Base-by-base conservation (phyloP, 2,888 invertebrate genomes). In the Nowickia ferox region DNA sequence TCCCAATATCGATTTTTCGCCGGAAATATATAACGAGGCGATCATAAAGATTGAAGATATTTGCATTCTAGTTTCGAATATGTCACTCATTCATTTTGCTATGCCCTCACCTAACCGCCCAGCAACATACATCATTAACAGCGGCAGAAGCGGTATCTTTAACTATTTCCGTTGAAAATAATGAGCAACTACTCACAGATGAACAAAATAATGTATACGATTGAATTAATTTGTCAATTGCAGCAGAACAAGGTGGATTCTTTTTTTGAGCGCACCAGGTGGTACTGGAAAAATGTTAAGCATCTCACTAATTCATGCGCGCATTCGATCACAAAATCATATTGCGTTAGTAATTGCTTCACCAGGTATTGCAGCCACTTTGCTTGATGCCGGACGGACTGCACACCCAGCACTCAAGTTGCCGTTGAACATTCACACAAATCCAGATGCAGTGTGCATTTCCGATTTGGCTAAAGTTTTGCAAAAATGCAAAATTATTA, bases 311-410 rank as follows among this genome's bases (percentile, higher is more conserved):
- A 30, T 59, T 0, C n/a, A 38, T 15, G 59, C 59, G 9, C 9
- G 9, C 6, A 59, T 59, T 15, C 59, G 15, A 30, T 59, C 59
- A 59, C 6, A 59, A 38, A 59, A 38, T 59, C 13, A 59, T 38
- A 59, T 59, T 38, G n/a, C 59, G 10, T 15, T 59, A 15, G 57
- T 38, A 11, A 13, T 57, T 57, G 57, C 57, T 15, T 57, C 57
- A 38, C 19, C 57, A 8, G 38, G 57, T 15, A 57, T 57, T 57
- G 57, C 57, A 38, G 57, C 57, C 2, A 57, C 57, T 38, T 38
- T 57, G 15, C 4, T 57, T 2, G 57, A 57, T 38, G 57, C 30
- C 13, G 30, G 57, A 2, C 30, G 30, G 9, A 57, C 57, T 8
- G 57, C 57, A 5, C 57, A 57, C 38, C 38, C 53, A 53, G 53